These are phyloP conservation scores for Saguinus midas DNA, from an alignment of 2,113 vertebrate species.

Conservation along the genomic window DNA sequence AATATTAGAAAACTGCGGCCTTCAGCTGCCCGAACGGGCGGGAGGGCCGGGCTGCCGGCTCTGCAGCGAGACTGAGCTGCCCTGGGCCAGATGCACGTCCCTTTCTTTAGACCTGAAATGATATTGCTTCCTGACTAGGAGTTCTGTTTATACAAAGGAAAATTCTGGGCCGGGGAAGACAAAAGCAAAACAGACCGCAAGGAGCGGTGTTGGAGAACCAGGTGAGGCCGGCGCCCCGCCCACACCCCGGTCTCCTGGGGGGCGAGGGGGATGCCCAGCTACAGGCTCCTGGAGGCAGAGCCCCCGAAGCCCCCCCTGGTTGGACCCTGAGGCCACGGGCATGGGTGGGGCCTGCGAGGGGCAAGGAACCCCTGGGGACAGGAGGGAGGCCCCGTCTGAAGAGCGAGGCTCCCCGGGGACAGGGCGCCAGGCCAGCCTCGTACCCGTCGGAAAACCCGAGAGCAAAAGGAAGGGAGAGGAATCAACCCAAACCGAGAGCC, in stretches of 20 bases:
- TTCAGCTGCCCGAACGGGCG: conserved; percentile 66
- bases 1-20: conserved; percentile 80
- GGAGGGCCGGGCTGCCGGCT: conserved; percentile 49
- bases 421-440: conserved; percentile 27
- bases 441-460: conserved; percentile 61
- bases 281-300: not conserved
- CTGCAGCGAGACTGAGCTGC: conserved; percentile 70
- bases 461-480: conserved; percentile 40
- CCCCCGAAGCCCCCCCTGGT: not conserved
- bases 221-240: not conserved
- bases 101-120: conserved; percentile 76
- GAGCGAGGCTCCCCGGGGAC: not conserved
- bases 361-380: not conserved
- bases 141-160: not conserved
- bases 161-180: not conserved
- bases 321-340: not conserved
- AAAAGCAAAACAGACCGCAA: not conserved
- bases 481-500: not conserved
- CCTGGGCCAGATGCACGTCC: conserved; percentile 58
- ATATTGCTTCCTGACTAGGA: conserved; percentile 81
- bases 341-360: not conserved
- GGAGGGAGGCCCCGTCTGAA: not conserved
- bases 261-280: not conserved
- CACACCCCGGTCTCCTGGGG: not conserved
- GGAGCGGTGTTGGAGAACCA: not conserved